Conservation (phyloP, 2,888 invertebrate species). For the Acrobasis suavella region DNA sequence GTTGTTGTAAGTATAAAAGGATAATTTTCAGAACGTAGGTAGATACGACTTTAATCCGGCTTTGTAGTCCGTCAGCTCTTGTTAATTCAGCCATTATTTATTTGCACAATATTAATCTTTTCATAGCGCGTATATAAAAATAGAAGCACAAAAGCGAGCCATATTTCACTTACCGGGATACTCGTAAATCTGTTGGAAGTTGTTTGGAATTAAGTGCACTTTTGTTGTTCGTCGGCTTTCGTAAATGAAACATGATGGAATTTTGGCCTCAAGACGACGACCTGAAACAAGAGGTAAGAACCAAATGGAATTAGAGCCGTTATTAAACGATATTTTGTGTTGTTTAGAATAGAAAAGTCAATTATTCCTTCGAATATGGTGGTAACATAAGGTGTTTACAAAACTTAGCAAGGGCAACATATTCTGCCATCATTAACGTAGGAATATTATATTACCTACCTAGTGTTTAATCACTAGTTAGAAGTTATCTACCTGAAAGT, state of each 20-base stretch:
- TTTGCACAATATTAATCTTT: background rate
- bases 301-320: too few species aligned
- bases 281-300: constrained; percentile 10
- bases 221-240: constrained; percentile 50
- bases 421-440: too few species aligned
- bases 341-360: too few species aligned
- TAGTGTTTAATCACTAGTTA: too few species aligned
- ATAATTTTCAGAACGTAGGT: background rate
- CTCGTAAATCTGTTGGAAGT: constrained; percentile 61
- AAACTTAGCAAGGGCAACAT: too few species aligned
- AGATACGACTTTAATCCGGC: background rate
- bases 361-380: too few species aligned
- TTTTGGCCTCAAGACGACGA: constrained; percentile 30
- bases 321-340: too few species aligned
- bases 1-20: too few species aligned
- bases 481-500: too few species aligned
- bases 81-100: constrained; percentile 7
- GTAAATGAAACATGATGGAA: constrained; percentile 36
- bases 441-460: too few species aligned
- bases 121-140: constrained; percentile 14
- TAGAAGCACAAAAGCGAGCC: constrained; percentile 60
- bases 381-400: too few species aligned
- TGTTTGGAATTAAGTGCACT: constrained; percentile 64
- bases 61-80: background rate
- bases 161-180: constrained; percentile 60